Percentiles rank a stretch among this genome's conserved stretches.
phyloP scores from a whole-genome alignment of 2,888 invertebrate genomes.

The Drosophila acutilabella region DNA sequence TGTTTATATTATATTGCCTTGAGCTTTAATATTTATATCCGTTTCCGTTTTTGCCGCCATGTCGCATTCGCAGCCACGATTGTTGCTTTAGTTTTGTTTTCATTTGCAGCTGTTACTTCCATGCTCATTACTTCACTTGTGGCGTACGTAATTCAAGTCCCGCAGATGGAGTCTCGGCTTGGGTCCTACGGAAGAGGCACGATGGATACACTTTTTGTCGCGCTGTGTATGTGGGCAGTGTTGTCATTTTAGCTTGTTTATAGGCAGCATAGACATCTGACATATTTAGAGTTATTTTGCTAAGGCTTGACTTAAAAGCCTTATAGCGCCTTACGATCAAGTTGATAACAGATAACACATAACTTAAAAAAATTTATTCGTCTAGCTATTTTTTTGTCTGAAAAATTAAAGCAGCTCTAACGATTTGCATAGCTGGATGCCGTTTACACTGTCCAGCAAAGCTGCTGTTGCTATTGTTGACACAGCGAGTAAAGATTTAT shows the following conservation, averaged over 20 bases:
- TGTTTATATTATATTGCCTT: slow-evolving; percentile 50
- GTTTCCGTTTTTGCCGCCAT: slow-evolving; percentile 23
- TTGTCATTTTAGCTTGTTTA: not conserved
- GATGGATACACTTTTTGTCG: slow-evolving; percentile 70
- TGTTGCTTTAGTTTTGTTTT: slow-evolving; percentile 21
- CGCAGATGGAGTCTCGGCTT: slow-evolving; percentile 46
- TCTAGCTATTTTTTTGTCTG: too few species aligned
- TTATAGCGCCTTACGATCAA: too few species aligned
- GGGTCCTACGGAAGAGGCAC: slow-evolving; percentile 11
- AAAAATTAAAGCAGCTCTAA: too few species aligned
- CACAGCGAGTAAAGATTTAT: slow-evolving; percentile 66
- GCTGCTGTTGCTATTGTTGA: slow-evolving; percentile 25
- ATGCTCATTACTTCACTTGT: slow-evolving; percentile 78
- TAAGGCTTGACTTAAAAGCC: too few species aligned
- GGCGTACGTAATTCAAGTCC: slow-evolving; percentile 80
- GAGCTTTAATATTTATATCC: slow-evolving; percentile 78
- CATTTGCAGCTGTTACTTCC: slow-evolving; percentile 42
- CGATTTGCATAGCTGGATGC: slow-evolving; percentile 55
- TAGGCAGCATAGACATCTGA: not conserved
- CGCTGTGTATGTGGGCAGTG: slow-evolving; percentile 18
- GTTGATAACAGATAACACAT: too few species aligned
- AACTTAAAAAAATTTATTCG: too few species aligned
- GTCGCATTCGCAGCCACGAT: slow-evolving; percentile 3
- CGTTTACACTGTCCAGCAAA: slow-evolving; percentile 49
- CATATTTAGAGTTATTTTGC: too few species aligned